Evolutionary conservation across 2,113 vertebrate species (phyloP).

Genomic region (Anoplopoma fimbria): DNA sequence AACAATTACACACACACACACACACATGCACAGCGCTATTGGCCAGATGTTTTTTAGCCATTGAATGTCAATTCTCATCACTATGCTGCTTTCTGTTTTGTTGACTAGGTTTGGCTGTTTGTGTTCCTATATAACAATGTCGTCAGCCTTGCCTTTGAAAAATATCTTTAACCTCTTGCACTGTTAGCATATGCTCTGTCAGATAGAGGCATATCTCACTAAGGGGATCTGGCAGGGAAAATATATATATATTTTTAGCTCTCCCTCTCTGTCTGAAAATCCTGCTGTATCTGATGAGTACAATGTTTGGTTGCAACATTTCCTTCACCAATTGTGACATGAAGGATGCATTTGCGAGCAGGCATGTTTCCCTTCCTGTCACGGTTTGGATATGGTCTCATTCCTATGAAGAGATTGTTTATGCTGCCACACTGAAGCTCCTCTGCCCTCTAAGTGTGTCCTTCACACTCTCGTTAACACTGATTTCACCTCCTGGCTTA

Average conservation of each 20-base stretch:
- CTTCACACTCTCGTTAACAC: constrained; percentile 71
- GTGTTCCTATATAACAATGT: constrained; percentile 19
- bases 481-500: constrained; percentile 51
- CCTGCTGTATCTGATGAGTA: constrained; percentile 6
- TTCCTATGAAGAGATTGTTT: constrained; percentile 10
- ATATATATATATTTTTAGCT: background rate
- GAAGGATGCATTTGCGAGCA: constrained; percentile 11
- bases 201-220: constrained; percentile 43
- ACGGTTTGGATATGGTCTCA: background rate
- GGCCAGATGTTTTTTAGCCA: constrained; percentile 33
- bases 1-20: constrained; percentile 9
- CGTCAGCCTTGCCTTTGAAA: constrained; percentile 21
- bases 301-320: constrained; percentile 23
- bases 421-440: constrained; percentile 11
- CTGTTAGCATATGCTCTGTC: constrained; percentile 52
- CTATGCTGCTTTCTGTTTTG: constrained; percentile 8
- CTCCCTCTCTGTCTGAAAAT: constrained; percentile 8
- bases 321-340: constrained; percentile 20
- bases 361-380: background rate
- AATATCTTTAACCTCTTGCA: constrained; percentile 48
- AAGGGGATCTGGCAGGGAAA: constrained; percentile 47
- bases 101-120: constrained; percentile 21
- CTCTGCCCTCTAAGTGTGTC: constrained; percentile 54
- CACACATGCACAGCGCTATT: background rate
- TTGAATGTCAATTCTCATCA: constrained; percentile 38